Evolutionary conservation across 2,113 vertebrate species (phyloP), one percentile per base, ranked within the genome.

Genomic region (Willisornis vidua): DNA sequence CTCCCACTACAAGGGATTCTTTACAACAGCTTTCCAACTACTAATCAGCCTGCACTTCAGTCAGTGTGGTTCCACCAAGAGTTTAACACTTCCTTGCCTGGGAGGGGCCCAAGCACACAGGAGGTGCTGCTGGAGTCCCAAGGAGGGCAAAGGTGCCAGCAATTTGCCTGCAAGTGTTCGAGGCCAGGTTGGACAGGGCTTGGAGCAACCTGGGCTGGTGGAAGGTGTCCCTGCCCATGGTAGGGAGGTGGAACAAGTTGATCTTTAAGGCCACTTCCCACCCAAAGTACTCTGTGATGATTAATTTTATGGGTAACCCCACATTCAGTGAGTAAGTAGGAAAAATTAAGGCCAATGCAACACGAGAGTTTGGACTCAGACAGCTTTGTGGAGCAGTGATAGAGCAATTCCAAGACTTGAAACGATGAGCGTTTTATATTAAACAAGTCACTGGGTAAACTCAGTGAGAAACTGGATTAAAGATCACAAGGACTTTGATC

Each of bases 401-500:
- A 46, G 74, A 77, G 26, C 0, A 28, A 83, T 22, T 78, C 76
- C n/a, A 79, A 76, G 92, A 65, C 73, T 66, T 57, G 61, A 80
- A 85, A 73, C 0, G 26, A 82, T 10, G 28, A 19, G 71, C 52
- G 61, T 37, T 94, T 90, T 67, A 13, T 14, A 68, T 82, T 90
- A 84, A 93, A 81, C 77, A 48, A 91, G 90, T n/a, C 94, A 85
- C 57, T 51, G n/a, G 52, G 75, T 94, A 92, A 93, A 94, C 90
- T 45, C 83, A 55, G 66, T 77, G 88, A 94, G 96, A 92, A 96
- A 86, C 76, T 65, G 79, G 49, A 93, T 96, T 95, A 87, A 86
- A 97, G 96, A 96, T 94, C 94, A 94, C 88, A 97, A 71, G n/a
- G 85, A 67, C 95, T 97, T 96, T 97, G 96, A 96, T 95, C 94